Base-by-base conservation (phyloP, 2,113 vertebrate species). In the Hyaena hyaena region DNA sequence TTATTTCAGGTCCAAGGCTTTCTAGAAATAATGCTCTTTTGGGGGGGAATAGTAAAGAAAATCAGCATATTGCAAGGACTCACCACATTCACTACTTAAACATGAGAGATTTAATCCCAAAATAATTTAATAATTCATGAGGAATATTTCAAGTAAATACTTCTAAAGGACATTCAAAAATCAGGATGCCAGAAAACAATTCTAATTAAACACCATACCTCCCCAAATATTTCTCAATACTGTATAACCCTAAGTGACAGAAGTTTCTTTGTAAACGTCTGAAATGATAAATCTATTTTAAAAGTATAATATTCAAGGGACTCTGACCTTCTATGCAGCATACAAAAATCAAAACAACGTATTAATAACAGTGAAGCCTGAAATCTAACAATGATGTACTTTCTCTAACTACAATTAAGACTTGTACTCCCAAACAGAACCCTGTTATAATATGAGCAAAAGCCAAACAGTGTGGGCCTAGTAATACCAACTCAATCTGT, bases 391-490 rank as follows among this genome's bases (percentile, higher is more conserved):
- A 96, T 71, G 43, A 90, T 15, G 0, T 58, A 31, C 24, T 87
- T 92, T 93, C 88, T 43, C 92, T 90, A 83, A 81, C n/a, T 81
- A 96, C 93, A 98, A 95, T 91, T 48, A 93, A 91, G 95, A 87
- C 35, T 80, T 96, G 83, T 97, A 89, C 88, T 95, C 58, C 69
- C 69, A 85, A 90, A 96, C 83, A 97, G 63, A 96, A 61, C 89
- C 61, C 68, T 93, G 74, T 76, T 96, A 84, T 73, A 7, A 93
- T 45, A 96, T 9, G 33, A 90, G 87, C 65, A 91, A 95, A 96
- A 58, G 61, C 31, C 55, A 90, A 92, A 81, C 39, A 87, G 55
- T 4, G 63, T 77, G 26, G 58, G 45, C 45, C 0, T 10, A 90
- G 53, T 80, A 92, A 95, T 50, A 86, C 19, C 55, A 97, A 97